Conservation (phyloP, 30 jellyfish, hydroid and myxozoan species). For the Calvadosia cruxmelitensis region DNA sequence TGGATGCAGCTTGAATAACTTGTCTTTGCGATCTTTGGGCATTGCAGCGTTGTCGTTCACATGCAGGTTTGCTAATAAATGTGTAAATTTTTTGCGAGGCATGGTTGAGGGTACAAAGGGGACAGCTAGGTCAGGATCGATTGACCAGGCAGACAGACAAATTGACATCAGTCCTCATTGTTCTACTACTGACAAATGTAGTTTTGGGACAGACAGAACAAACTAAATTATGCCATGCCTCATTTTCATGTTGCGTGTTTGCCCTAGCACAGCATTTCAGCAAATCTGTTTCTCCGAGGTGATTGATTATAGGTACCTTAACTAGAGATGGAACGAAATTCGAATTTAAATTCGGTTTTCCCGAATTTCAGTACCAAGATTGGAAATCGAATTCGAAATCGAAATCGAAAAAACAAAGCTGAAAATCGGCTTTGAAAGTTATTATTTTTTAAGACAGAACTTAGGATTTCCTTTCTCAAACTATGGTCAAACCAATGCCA, state of each 20-base stretch:
- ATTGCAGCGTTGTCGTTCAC: constrained; percentile 42
- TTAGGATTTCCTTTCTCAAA: too few species aligned
- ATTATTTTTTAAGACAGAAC: too few species aligned
- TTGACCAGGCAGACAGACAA: constrained; percentile 35
- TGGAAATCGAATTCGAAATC: too few species aligned
- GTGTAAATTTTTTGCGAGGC: constrained; percentile 29
- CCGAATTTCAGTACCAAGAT: too few species aligned
- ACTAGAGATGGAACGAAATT: too few species aligned
- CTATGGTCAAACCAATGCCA: too few species aligned
- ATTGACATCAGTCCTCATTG: constrained; percentile 11
- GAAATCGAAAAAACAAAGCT: too few species aligned
- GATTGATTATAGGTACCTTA: constrained; percentile 14
- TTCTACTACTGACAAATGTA: constrained; percentile 21
- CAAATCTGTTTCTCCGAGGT: constrained; percentile 6
- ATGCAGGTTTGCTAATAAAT: constrained; percentile 27
- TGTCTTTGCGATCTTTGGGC: constrained; percentile 41
- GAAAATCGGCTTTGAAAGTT: too few species aligned
- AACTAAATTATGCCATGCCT: constrained; percentile 1
- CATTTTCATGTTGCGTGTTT: constrained; percentile 22
- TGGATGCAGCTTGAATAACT: constrained; percentile 44
- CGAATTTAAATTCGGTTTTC: too few species aligned
- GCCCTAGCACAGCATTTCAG: constrained; percentile 13
- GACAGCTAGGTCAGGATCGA: constrained; percentile 39
- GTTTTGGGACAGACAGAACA: constrained; percentile 19
- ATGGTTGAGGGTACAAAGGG: constrained; percentile 31